A percentile compares a stretch with the other conserved stretches of the same genome.
Evolutionary conservation across 2,888 invertebrate species (phyloP).

Genomic region (Drosophila acutilabella): DNA sequence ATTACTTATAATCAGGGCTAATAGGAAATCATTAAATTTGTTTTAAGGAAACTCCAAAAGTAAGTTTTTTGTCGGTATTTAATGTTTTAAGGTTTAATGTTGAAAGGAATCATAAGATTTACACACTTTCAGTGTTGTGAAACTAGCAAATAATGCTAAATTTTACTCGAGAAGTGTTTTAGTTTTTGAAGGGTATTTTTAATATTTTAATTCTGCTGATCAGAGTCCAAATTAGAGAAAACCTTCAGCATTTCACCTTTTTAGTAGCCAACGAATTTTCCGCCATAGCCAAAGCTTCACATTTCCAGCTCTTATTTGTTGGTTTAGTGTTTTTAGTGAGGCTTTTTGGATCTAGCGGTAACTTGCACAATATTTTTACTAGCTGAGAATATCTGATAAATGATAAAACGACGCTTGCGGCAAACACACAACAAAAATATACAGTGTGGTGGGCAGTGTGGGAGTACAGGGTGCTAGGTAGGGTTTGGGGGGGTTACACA

Average conservation of each 20-base stretch:
- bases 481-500: not conserved
- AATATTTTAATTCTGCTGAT: no score
- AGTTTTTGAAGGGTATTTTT: no score
- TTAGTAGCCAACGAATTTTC: conserved; percentile 2
- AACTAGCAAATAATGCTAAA: no score
- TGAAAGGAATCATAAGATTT: no score
- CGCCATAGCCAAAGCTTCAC: not conserved
- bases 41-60: no score
- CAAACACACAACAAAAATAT: conserved; percentile 10
- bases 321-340: conserved; percentile 13
- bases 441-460: not conserved
- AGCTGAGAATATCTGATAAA: conserved; percentile 68
- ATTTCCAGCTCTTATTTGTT: not conserved
- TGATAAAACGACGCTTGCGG: conserved; percentile 73
- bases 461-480: not conserved
- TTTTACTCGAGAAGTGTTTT: no score
- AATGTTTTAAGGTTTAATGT: no score
- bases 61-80: no score
- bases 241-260: not conserved
- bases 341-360: conserved; percentile 46
- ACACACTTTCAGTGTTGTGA: no score
- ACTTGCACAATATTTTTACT: conserved; percentile 67
- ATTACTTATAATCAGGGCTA: no score
- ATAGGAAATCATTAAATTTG: no score
- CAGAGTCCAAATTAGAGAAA: no score